Conservation (phyloP, 1,140 invertebrate species). For the Drosophila insularis region DNA sequence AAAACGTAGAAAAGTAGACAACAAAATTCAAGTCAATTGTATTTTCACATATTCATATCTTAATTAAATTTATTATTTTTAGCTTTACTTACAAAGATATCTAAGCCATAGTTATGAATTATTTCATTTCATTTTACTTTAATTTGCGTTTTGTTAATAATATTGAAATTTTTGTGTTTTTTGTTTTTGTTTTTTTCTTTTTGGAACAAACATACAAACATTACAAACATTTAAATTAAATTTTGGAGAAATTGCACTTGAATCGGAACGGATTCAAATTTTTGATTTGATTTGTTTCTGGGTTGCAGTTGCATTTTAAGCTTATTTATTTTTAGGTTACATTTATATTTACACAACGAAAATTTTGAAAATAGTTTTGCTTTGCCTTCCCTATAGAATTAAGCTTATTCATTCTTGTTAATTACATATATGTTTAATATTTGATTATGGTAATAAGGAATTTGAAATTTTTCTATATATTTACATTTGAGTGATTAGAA, state of each 20-base stretch:
- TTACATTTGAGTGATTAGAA: slow-evolving; percentile 46
- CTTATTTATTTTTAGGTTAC: slow-evolving; percentile 38
- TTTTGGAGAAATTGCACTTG: slow-evolving; percentile 54
- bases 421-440: slow-evolving; percentile 18
- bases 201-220: slow-evolving; percentile 73
- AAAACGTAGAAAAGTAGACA: not conserved
- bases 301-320: slow-evolving; percentile 56
- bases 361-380: slow-evolving; percentile 10
- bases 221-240: slow-evolving; percentile 70
- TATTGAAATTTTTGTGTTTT: slow-evolving; percentile 30
- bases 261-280: slow-evolving; percentile 50
- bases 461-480: slow-evolving; percentile 65
- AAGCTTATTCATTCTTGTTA: slow-evolving; percentile 18
- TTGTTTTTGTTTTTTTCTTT: not conserved
- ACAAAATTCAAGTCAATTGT: slow-evolving; percentile 31
- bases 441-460: slow-evolving; percentile 16
- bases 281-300: slow-evolving; percentile 36
- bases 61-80: slow-evolving; percentile 50
- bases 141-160: slow-evolving; percentile 13
- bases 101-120: slow-evolving; percentile 31
- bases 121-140: slow-evolving; percentile 39
- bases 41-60: slow-evolving; percentile 48
- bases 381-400: slow-evolving; percentile 7
- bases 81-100: slow-evolving; percentile 49
- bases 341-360: slow-evolving; percentile 60